Percentiles rank a stretch among this genome's conserved stretches.
These are phyloP conservation scores for Bubalus kerabau DNA, from an alignment of 2,113 vertebrate genomes.

Conservation along the genomic window DNA sequence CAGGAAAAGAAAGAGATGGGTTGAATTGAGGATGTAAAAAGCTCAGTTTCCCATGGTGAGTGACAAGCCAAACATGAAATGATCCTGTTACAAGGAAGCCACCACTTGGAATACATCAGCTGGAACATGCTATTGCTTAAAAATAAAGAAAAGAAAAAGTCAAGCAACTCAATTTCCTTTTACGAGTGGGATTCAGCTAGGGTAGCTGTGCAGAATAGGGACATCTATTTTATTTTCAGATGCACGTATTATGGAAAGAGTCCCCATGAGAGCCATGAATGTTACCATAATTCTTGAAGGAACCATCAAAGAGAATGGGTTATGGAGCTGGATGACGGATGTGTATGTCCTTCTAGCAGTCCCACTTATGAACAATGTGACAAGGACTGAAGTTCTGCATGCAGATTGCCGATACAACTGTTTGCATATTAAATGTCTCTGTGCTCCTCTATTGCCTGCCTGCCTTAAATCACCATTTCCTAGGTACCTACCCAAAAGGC, in stretches of 20 bases:
- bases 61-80: background rate
- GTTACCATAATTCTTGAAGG: background rate
- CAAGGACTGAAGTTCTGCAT: background rate
- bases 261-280: background rate
- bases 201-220: background rate
- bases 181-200: background rate
- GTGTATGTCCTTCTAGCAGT: background rate
- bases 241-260: background rate
- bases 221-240: background rate
- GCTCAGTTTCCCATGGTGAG: background rate
- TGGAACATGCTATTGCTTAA: background rate
- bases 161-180: background rate
- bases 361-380: background rate
- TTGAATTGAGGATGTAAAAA: background rate
- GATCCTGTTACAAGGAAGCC: background rate
- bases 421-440: background rate
- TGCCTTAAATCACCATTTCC: background rate
- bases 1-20: background rate
- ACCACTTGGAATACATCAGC: background rate
- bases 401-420: background rate
- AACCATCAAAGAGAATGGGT: background rate
- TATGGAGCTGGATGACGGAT: background rate
- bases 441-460: background rate
- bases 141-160: background rate
- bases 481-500: background rate